phyloP scores from a whole-genome alignment of 1,140 invertebrate genomes.

The Aphidius gifuensis region DNA sequence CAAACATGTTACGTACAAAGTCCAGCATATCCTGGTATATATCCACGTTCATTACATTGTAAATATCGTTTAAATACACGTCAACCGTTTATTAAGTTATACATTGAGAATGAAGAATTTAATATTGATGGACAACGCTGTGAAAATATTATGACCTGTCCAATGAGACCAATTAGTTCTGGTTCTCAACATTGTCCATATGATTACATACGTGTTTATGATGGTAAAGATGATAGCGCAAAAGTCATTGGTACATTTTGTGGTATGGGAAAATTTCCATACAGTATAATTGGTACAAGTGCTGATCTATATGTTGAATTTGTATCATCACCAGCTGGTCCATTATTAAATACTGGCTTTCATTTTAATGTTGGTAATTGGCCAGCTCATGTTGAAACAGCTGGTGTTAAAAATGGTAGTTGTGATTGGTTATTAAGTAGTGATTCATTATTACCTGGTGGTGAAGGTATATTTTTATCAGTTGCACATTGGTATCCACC shows the following conservation, averaged over 20 bases:
- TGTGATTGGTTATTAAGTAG: conserved; percentile 85
- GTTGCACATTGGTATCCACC: conserved; percentile 91
- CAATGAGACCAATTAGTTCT: conserved; percentile 84
- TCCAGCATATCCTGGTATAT: conserved; percentile 87
- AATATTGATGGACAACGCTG: conserved; percentile 90
- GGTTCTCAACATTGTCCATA: conserved; percentile 84
- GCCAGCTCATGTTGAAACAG: conserved; percentile 85
- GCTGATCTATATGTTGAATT: conserved; percentile 88
- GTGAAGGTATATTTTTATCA: conserved; percentile 84
- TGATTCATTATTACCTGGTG: conserved; percentile 71
- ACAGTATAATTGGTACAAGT: conserved; percentile 89
- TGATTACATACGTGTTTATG: conserved; percentile 87
- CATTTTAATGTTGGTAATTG: conserved; percentile 91
- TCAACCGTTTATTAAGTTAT: conserved; percentile 84
- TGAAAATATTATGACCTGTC: conserved; percentile 92
- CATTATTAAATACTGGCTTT: conserved; percentile 84
- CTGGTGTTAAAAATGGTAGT: conserved; percentile 77
- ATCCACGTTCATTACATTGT: conserved; percentile 85
- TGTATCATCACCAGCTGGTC: conserved; percentile 83
- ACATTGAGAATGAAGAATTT: conserved; percentile 90
- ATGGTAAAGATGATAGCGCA: conserved; percentile 82
- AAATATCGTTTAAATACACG: conserved; percentile 83
- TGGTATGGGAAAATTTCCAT: conserved; percentile 90
- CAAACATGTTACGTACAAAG: conserved; percentile 92
- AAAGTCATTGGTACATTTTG: conserved; percentile 88